Base-by-base conservation (phyloP, 1,140 invertebrate genomes). In the Drosophila chauvacae region DNA sequence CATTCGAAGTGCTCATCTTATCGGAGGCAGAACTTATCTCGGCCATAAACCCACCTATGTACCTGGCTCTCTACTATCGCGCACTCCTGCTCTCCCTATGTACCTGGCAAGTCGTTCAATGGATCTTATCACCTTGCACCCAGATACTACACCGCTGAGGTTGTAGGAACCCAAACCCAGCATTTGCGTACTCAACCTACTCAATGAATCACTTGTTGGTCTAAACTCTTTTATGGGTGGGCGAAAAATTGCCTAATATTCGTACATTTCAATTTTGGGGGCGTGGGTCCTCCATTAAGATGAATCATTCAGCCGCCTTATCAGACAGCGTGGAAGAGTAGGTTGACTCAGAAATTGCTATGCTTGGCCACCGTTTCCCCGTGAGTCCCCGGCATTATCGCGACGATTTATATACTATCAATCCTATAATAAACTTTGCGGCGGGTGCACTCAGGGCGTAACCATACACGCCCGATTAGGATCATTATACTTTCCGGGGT, bases 81-180 rank as follows among this genome's bases (percentile, higher is more conserved):
- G n/a, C n/a, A 51, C 26, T 51, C 48, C 48, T 50, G 7, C 50
- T 35, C 51, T 42, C 20, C 20, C 50, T 66, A 66, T 66, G 42
- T 72, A 64, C 61, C 51, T 55, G 26, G 55, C 48, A 37, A 64
- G 47, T 61, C 59, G 77, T 79, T 86, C 55, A 76, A 70, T 79
- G 65, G 80, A 72, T 77, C 75, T 84, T 84, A 84, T 84, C 82
- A 50, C 50, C 63, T 45, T 82, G 83, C 51, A 87, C 82, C 59
- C 45, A 76, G 71, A 59, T 75, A 65, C 30, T 56, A 64, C 30
- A 28, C 33, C 53, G 20, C 28, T 10, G 23, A 13, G 53, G 28
- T 30, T 23, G 61, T 41, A 50, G 18, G n/a, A 64, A 56, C 39
- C 35, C 35, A 23, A 64, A 56, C 39, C 35, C 35, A 23, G 28